phyloP scores from a whole-genome alignment of 92 coral and sea anemone species.

The Ricordea florida region DNA sequence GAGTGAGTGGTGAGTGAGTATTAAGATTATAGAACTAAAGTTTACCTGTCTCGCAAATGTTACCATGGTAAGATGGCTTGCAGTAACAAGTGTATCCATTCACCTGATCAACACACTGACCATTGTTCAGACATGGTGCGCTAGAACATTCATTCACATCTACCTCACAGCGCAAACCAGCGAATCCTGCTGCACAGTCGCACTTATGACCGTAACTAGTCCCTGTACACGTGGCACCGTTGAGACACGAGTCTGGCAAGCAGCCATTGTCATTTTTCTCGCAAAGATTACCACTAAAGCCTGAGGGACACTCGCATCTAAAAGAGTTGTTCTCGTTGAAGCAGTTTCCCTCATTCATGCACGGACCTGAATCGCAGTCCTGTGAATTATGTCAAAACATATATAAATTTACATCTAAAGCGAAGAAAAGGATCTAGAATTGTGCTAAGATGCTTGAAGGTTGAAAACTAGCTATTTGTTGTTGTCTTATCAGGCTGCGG shows the following conservation, averaged over 20 bases:
- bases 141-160: slow-evolving; percentile 82
- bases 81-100: slow-evolving; percentile 86
- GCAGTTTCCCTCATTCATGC: slow-evolving; percentile 90
- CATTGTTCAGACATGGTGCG: slow-evolving; percentile 88
- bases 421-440: background rate
- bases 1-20: too few relatives aligned
- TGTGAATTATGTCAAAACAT: background rate
- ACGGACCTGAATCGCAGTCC: slow-evolving; percentile 82
- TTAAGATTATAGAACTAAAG: too few relatives aligned
- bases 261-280: slow-evolving; percentile 85
- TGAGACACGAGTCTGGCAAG: slow-evolving; percentile 77
- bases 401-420: background rate
- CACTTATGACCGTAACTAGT: slow-evolving; percentile 79
- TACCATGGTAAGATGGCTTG: slow-evolving; percentile 77
- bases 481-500: background rate
- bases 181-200: slow-evolving; percentile 71
- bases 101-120: slow-evolving; percentile 75
- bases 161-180: slow-evolving; percentile 76
- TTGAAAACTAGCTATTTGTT: background rate
- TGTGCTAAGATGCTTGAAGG: background rate
- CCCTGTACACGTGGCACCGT: slow-evolving; percentile 74
- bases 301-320: slow-evolving; percentile 70
- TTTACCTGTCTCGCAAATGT: slow-evolving; percentile 83
- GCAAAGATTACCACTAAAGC: slow-evolving; percentile 87
- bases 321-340: slow-evolving; percentile 59